Base-by-base conservation (phyloP, 2,797 vertebrate species). In the Acrossocheilus fasciatus region DNA sequence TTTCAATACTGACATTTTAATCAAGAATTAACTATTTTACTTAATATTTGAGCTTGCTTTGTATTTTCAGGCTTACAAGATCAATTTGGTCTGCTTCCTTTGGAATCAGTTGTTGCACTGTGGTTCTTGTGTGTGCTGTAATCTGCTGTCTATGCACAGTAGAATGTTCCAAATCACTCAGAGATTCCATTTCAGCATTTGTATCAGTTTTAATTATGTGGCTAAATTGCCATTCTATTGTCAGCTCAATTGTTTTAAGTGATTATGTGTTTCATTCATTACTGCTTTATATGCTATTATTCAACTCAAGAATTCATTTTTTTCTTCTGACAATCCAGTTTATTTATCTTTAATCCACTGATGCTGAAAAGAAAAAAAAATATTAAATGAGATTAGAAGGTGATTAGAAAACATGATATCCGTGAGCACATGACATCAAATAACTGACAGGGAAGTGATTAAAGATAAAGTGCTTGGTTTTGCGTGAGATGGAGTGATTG, bases 381-480 rank as follows among this genome's bases (percentile, higher is more conserved):
- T 1, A 64, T 79, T 45, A 64, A 30, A 43, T 62, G 39, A 43
- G 57, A 62, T 43, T 43, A 43, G 54, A 79, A 62, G 39, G 76
- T 79, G 54, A 62, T 79, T 79, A 79, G 15, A 79, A 79, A 62
- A 43, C 39, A 62, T 26, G 57, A 45, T 79, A 79, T 62, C 76
- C 7, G 23, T 62, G 36, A 43, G 30, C 54, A 62, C 54, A 43
- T 62, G 57, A 64, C 36, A 41, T 79, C n/a, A 78, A 78, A 17
- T 79, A 52, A 76, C 45, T 52, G 76, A 79, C 76, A 79, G 76
- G 39, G 36, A 79, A 79, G 57, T 45, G 57, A 79, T 79, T 79
- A 79, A 62, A 64, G 77, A 79, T 62, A 64, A 79, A 79, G 77
- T 45, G 77, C 52, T 77, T 77, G 52, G 52, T 77, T 59, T 77